Conservation (phyloP, 2,113 vertebrate genomes). For the Pyrgilauda ruficollis region DNA sequence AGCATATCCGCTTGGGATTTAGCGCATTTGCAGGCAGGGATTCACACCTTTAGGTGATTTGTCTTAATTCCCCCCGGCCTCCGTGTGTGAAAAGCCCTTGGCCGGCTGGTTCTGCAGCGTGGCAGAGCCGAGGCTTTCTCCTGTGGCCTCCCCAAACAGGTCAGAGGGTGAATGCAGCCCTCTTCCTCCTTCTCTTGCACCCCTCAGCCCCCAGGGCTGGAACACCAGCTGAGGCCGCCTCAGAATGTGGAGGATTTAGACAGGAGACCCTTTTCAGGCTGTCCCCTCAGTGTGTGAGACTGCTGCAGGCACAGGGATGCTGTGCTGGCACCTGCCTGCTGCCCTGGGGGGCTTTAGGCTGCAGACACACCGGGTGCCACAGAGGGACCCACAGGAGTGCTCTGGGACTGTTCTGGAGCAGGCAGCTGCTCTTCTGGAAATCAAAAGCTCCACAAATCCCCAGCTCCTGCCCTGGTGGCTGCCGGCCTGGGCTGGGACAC, state of each 20-base stretch:
- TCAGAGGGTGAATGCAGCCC: background rate
- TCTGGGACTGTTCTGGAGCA: rapidly evolving
- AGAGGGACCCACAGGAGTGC: rapidly evolving
- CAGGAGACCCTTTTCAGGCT: background rate
- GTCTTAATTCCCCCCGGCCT: background rate
- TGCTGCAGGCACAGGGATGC: background rate
- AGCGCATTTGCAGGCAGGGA: constrained; percentile 33
- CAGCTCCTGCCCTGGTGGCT: background rate
- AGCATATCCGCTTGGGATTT: constrained; percentile 48
- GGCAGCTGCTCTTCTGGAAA: background rate
- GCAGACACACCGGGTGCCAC: background rate
- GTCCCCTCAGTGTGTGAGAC: rapidly evolving
- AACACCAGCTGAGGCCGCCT: background rate
- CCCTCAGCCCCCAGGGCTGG: background rate
- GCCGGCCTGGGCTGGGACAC: background rate
- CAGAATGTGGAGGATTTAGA: background rate
- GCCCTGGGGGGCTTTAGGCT: background rate
- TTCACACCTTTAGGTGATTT: constrained; percentile 58
- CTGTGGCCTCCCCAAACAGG: background rate
- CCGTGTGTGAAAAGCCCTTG: background rate
- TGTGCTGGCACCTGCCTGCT: background rate
- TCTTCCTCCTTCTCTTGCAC: background rate
- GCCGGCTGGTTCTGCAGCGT: rapidly evolving
- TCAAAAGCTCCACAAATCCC: background rate
- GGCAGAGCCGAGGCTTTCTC: background rate